Evolutionary conservation across 2,888 invertebrate genomes (phyloP).

Genomic region (Rhorus exstirpatorius): DNA sequence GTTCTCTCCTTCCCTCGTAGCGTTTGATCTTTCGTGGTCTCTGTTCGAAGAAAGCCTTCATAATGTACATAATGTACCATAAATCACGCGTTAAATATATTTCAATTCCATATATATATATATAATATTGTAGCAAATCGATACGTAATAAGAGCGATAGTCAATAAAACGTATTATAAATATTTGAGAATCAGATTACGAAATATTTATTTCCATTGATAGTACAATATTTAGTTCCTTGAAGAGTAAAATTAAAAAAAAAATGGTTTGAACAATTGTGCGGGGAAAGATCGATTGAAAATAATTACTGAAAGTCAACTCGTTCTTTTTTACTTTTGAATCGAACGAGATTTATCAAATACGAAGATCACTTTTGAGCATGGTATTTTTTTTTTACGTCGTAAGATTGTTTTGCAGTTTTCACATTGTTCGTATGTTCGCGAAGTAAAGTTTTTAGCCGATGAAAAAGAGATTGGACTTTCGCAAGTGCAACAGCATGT

Average conservation of each 20-base stretch:
- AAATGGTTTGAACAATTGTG: no score
- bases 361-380: no score
- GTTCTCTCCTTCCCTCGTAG: constrained; percentile 7
- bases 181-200: background rate
- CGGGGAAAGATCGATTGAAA: no score
- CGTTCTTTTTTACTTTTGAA: no score
- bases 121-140: background rate
- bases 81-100: constrained; percentile 52
- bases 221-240: no score
- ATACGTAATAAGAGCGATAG: background rate
- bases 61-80: constrained; percentile 25
- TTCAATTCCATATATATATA: background rate
- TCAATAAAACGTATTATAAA: background rate
- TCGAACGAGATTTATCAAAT: no score
- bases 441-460: background rate
- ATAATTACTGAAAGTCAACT: no score
- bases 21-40: constrained; percentile 54
- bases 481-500: background rate
- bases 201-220: background rate
- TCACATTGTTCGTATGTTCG: no score
- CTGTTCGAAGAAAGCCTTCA: constrained; percentile 21
- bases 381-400: no score
- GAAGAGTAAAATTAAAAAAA: no score
- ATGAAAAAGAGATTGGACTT: constrained; percentile 18
- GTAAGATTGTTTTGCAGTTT: no score